These are phyloP conservation scores for Oryzias sinensis DNA, from an alignment of 2,797 vertebrate genomes.

Conservation along the genomic window DNA sequence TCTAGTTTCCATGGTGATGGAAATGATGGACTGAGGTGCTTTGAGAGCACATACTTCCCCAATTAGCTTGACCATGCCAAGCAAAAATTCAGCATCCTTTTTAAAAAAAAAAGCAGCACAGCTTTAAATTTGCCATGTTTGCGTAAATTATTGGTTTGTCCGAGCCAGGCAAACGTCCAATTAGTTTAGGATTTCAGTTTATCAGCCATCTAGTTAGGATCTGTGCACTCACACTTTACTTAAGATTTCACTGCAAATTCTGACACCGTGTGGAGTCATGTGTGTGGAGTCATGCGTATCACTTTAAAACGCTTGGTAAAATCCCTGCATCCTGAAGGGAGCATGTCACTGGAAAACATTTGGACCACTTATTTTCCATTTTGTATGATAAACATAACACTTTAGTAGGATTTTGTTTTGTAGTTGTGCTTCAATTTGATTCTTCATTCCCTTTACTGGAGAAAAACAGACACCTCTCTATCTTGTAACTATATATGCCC, in stretches of 20 bases:
- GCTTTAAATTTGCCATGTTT: conserved; percentile 18
- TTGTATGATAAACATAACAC: no score
- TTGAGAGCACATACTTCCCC: conserved; percentile 46
- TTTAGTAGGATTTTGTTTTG: no score
- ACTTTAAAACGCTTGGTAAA: conserved; percentile 15
- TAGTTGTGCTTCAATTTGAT: no score
- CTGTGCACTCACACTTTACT: conserved; percentile 13
- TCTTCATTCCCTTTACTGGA: no score
- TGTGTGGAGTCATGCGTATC: conserved; percentile 1
- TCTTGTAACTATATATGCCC: no score
- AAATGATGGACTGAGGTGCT: conserved; percentile 68
- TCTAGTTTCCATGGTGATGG: conserved; percentile 60
- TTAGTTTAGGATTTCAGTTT: conserved; percentile 36
- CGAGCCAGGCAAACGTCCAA: conserved; percentile 30
- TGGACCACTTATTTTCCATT: no score
- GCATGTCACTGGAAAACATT: no score
- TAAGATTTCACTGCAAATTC: conserved; percentile 3
- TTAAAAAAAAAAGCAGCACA: conserved; percentile 45
- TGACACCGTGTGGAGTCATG: neutral
- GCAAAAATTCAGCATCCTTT: conserved; percentile 28
- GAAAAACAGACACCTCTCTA: no score
- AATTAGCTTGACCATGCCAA: conserved; percentile 61
- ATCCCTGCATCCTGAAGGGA: no score
- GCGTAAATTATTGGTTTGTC: conserved; percentile 50
- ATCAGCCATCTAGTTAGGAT: conserved; percentile 28